Percentiles rank a stretch among this genome's conserved stretches.
Evolutionary conservation across 1,140 invertebrate genomes (phyloP).

Genomic region (Calephelis nemesis): DNA sequence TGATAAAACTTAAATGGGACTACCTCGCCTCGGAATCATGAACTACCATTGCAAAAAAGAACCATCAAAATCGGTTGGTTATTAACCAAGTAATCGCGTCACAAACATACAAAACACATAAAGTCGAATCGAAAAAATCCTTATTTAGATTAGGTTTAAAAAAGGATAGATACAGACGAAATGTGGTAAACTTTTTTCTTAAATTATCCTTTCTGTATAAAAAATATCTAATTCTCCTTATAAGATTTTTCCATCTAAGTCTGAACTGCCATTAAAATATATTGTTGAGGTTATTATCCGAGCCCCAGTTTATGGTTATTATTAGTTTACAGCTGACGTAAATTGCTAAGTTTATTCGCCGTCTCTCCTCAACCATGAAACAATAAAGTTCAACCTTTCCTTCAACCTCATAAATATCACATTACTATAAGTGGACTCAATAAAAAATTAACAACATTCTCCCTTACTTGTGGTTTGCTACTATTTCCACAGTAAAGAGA

Average conservation of each 20-base stretch:
- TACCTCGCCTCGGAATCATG: no score
- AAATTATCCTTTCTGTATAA: no score
- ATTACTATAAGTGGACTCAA: slow-evolving; percentile 60
- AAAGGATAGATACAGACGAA: no score
- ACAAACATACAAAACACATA: no score
- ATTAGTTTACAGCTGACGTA: slow-evolving; percentile 38
- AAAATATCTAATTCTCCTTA: not conserved
- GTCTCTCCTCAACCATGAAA: slow-evolving; percentile 55
- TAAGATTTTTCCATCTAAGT: not conserved
- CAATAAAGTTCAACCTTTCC: slow-evolving; percentile 54
- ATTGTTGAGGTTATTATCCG: slow-evolving; percentile 8
- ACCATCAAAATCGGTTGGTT: no score
- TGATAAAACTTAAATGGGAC: no score
- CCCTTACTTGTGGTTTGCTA: not conserved
- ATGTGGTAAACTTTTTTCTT: no score
- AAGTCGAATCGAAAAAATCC: no score
- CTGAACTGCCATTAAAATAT: slow-evolving; percentile 12
- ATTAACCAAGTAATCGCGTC: no score
- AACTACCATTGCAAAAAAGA: no score
- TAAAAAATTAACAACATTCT: slow-evolving; percentile 52
- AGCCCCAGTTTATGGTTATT: slow-evolving; percentile 14
- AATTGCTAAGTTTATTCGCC: slow-evolving; percentile 60
- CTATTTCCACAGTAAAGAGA: not conserved
- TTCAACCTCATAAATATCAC: slow-evolving; percentile 61
- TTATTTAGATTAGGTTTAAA: no score